Base-by-base conservation (phyloP, 2,888 invertebrate genomes). In the Cerastis leucographa region DNA sequence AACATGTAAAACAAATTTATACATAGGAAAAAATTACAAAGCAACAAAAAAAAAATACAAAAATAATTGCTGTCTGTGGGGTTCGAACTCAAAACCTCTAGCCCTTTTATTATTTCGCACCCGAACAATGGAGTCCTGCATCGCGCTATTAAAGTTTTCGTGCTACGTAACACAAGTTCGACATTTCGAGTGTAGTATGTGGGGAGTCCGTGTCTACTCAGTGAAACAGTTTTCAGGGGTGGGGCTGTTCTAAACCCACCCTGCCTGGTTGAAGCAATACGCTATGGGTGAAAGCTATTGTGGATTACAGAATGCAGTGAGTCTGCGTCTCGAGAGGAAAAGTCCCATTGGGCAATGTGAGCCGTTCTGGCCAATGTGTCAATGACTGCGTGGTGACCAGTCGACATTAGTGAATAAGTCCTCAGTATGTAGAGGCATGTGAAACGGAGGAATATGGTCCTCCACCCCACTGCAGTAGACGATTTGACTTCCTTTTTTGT, bases 191-290 rank as follows among this genome's bases (percentile, higher is more conserved):
- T 0, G 0, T 0, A 0, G 0, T 0, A 0, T 3, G 1, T 8
- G 22, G n/a, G 56, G 78, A 71, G 78, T 83, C 84, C 79, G 71
- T 83, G 40, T 83, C 81, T 83, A 69, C 84, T 46, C 84, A 83
- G 84, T 51, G 1, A 69, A 7, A 35, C 83, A 81, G 80, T 81
- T 9, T n/a, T 11, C 9, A 35, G 22, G 67, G 29, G 56, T 51
- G 64, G 44, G 62, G 49, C 79, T 79, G 80, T 46, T 11, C 64
- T 22, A 44, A 46, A 11, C 65, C 67, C 46, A 54, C 54, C 71
- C 69, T 22, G 49, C 19, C 59, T 17, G 12, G 22, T 59, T 51
- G 49, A 40, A 44, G 74, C 74, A 49, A 68, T 44, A 42, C 0
- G 68, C 68, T 68, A 0, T 17, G 4, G 8, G 3, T 0, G 3